Conservation (phyloP, 2,113 vertebrate genomes). For the Brachyistius frenatus region DNA sequence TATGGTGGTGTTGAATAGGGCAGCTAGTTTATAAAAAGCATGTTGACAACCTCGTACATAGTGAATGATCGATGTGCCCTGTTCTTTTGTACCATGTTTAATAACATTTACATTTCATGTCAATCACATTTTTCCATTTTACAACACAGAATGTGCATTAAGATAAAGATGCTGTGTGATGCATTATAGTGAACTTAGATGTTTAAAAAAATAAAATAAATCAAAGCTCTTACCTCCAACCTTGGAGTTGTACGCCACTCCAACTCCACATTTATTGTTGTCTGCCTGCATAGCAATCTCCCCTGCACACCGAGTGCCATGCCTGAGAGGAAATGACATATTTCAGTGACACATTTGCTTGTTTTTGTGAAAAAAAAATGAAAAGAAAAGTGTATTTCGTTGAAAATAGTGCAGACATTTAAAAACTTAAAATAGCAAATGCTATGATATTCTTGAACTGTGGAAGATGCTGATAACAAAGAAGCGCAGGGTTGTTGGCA, state of each 20-base stretch:
- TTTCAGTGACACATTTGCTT: neutral
- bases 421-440: too few relatives aligned
- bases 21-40: neutral
- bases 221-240: conserved; percentile 91
- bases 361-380: neutral
- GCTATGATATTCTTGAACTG: conserved; percentile 1
- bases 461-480: conserved; percentile 42
- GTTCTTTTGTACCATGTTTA: too few relatives aligned
- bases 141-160: neutral
- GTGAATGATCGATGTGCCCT: neutral
- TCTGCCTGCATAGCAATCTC: conserved; percentile 99
- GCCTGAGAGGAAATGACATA: conserved; percentile 80
- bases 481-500: too few relatives aligned
- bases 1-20: too few relatives aligned
- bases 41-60: neutral
- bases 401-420: too few relatives aligned
- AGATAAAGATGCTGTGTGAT: neutral
- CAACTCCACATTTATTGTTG: conserved; percentile 98
- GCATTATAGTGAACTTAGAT: neutral
- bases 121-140: too few relatives aligned
- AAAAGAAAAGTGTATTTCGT: too few relatives aligned
- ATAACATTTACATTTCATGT: too few relatives aligned
- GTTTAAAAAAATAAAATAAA: too few relatives aligned
- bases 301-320: conserved; percentile 96
- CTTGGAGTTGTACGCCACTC: conserved; percentile 95